Evolutionary conservation across 2,888 invertebrate species (phyloP).

Genomic region (Crocallis elinguaria): DNA sequence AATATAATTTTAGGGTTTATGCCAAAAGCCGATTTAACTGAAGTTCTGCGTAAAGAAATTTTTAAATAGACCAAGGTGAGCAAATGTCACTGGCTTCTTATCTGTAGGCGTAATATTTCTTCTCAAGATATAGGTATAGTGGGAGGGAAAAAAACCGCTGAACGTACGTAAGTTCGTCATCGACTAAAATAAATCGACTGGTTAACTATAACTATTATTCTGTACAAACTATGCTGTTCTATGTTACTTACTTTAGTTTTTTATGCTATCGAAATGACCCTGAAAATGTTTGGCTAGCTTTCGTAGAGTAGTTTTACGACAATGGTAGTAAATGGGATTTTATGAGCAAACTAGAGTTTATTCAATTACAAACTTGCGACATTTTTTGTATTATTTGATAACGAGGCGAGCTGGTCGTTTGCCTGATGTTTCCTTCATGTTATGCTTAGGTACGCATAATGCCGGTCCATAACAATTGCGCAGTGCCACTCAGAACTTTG

Average conservation of each 20-base stretch:
- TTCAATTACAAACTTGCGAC: too few relatives aligned
- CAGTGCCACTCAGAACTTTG: too few relatives aligned
- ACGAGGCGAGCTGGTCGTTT: too few relatives aligned
- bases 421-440: too few relatives aligned
- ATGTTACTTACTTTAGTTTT: slow-evolving; percentile 26
- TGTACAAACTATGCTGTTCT: not conserved
- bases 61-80: slow-evolving; percentile 59
- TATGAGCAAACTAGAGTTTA: too few relatives aligned
- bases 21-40: slow-evolving; percentile 32
- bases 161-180: slow-evolving; percentile 32
- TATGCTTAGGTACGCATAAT: too few relatives aligned
- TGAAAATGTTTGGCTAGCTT: slow-evolving; percentile 35
- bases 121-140: slow-evolving; percentile 27
- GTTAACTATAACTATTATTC: slow-evolving; percentile 31
- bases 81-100: slow-evolving; percentile 56
- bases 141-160: slow-evolving; percentile 32
- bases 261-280: slow-evolving; percentile 37
- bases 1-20: not conserved
- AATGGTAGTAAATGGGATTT: too few relatives aligned
- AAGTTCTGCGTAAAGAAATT: slow-evolving; percentile 27
- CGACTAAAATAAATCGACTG: slow-evolving; percentile 42
- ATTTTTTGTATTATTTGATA: too few relatives aligned
- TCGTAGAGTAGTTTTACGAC: not conserved
- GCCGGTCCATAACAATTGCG: too few relatives aligned
- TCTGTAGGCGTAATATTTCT: slow-evolving; percentile 50